phyloP scores from a whole-genome alignment of 1,140 invertebrate genomes.

The Gryllus bimaculatus region DNA sequence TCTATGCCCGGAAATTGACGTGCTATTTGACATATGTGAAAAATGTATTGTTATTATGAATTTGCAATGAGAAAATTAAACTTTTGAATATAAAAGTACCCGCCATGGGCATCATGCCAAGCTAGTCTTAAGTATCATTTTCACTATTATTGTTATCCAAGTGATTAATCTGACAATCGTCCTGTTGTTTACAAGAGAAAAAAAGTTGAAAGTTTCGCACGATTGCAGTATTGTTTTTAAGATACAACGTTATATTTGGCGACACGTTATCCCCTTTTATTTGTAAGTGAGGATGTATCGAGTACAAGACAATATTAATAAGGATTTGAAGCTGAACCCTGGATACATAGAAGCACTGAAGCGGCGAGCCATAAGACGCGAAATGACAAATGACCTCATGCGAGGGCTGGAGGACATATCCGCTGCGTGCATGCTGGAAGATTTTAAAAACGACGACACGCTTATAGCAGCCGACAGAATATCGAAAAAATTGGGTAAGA shows the following conservation, averaged over 20 bases:
- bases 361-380: constrained; percentile 71
- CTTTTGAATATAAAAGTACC: no score
- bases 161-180: no score
- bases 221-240: constrained; percentile 54
- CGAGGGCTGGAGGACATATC: constrained; percentile 85
- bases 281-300: constrained; percentile 87
- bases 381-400: constrained; percentile 65
- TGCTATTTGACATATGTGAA: no score
- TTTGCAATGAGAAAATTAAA: no score
- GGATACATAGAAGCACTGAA: constrained; percentile 83
- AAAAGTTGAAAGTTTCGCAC: no score
- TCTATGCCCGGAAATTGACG: no score
- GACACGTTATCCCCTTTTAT: constrained; percentile 91
- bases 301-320: constrained; percentile 81
- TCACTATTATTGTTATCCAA: no score
- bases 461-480: constrained; percentile 78
- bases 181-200: no score
- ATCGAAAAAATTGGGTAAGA: constrained; percentile 64
- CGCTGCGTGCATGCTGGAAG: constrained; percentile 83
- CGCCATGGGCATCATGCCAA: no score
- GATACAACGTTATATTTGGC: constrained; percentile 65
- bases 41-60: no score
- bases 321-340: constrained; percentile 74
- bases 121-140: no score
- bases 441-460: constrained; percentile 69